Conservation (phyloP, 2,797 vertebrate species). For the Lacerta bilineata region DNA sequence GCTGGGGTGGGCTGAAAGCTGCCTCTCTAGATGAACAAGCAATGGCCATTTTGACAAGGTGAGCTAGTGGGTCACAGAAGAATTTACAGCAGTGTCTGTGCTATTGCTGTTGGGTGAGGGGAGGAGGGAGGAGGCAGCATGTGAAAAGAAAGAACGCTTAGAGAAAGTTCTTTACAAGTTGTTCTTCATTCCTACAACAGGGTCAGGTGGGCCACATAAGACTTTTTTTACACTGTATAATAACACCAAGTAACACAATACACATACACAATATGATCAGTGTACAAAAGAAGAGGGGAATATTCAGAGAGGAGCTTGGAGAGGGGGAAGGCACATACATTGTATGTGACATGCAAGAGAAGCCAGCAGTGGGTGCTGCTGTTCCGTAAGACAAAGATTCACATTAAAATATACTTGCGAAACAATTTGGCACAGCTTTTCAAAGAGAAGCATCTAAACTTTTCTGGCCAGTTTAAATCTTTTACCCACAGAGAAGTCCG, state of each 20-base stretch:
- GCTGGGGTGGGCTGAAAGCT: not conserved
- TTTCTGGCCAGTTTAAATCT: slow-evolving; percentile 35
- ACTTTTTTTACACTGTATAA: slow-evolving; percentile 62
- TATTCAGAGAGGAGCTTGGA: slow-evolving; percentile 27
- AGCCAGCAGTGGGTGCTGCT: slow-evolving; percentile 50
- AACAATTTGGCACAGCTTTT: slow-evolving; percentile 25
- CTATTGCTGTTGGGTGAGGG: not conserved
- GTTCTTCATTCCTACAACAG: slow-evolving; percentile 61
- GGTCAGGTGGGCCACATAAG: slow-evolving; percentile 40
- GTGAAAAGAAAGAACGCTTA: slow-evolving; percentile 16
- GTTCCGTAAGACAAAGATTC: not conserved
- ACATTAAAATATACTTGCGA: slow-evolving; percentile 17
- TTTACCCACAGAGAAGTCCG: slow-evolving; percentile 20
- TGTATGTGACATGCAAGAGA: slow-evolving; percentile 43
- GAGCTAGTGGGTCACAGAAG: not conserved
- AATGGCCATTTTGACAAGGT: not conserved
- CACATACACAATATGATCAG: slow-evolving; percentile 30
- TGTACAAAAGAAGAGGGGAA: slow-evolving; percentile 17
- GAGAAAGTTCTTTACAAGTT: slow-evolving; percentile 49
- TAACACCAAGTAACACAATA: slow-evolving; percentile 54
- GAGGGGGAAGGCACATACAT: slow-evolving; percentile 35
- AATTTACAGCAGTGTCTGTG: slow-evolving; percentile 34
- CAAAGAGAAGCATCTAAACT: not conserved
- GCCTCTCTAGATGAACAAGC: not conserved
- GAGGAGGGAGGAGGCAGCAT: not conserved